phyloP scores from a whole-genome alignment of 2,797 vertebrate species.

The Champsocephalus esox region DNA sequence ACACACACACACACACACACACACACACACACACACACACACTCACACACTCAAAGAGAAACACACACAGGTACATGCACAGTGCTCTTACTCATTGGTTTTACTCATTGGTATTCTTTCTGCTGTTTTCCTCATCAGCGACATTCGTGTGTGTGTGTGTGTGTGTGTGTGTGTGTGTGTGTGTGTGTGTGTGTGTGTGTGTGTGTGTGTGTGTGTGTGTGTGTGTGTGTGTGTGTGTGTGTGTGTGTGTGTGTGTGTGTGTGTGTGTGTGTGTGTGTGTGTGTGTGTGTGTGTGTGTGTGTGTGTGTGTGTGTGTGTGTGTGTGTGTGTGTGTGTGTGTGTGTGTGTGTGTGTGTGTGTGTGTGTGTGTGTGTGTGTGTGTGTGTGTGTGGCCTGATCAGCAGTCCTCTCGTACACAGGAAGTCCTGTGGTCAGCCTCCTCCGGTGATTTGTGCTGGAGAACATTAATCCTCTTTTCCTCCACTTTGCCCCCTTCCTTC shows the following conservation, averaged over 20 bases:
- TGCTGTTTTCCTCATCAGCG: slow-evolving; percentile 68
- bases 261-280: neutral
- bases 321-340: neutral
- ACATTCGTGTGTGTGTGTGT: neutral
- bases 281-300: neutral
- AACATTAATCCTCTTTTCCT: slow-evolving; percentile 63
- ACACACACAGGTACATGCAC: slow-evolving; percentile 25
- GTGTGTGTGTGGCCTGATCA: slow-evolving; percentile 74
- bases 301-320: slow-evolving; percentile 11
- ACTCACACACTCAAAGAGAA: no score
- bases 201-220: slow-evolving; percentile 24
- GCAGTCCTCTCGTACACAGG: slow-evolving; percentile 81
- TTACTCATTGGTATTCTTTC: slow-evolving; percentile 76
- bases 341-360: neutral
- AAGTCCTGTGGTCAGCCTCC: slow-evolving; percentile 78
- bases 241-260: no score
- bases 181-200: neutral
- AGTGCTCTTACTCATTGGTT: slow-evolving; percentile 48
- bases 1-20: no score
- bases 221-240: slow-evolving; percentile 37
- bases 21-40: no score
- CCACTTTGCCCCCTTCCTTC: slow-evolving; percentile 7
- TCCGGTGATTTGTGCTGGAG: slow-evolving; percentile 73
- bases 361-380: slow-evolving; percentile 24
- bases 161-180: slow-evolving; percentile 18